Evolutionary conservation across 2,888 invertebrate genomes (phyloP).

Genomic region (Cenopis cana): DNA sequence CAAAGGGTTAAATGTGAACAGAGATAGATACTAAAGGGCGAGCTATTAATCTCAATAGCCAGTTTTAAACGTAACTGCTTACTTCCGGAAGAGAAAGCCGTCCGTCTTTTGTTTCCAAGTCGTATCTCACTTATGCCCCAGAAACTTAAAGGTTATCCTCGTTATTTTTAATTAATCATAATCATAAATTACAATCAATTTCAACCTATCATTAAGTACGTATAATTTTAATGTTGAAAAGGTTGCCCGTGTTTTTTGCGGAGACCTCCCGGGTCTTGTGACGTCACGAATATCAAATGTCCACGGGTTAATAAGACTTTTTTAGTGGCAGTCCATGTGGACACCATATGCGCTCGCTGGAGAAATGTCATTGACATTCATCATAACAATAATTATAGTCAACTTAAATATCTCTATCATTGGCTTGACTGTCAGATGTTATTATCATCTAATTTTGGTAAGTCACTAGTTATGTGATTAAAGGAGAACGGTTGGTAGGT

Average conservation of each 20-base stretch:
- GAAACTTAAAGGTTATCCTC: constrained; percentile 30
- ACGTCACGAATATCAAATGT: constrained; percentile 28
- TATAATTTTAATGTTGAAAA: constrained; percentile 23
- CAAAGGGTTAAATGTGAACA: too few species aligned
- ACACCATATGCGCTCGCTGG: constrained; percentile 28
- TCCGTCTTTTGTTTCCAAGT: constrained; percentile 1
- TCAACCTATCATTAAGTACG: constrained; percentile 9
- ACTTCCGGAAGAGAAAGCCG: constrained; percentile 6
- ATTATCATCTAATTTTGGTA: too few species aligned
- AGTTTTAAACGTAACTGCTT: neutral
- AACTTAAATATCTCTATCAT: constrained; percentile 5
- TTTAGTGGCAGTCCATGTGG: constrained; percentile 35
- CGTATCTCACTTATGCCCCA: constrained; percentile 5
- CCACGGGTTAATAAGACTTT: constrained; percentile 15
- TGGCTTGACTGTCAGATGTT: neutral
- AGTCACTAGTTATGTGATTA: too few species aligned
- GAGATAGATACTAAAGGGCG: neutral
- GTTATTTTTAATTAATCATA: constrained; percentile 16
- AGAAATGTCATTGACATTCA: constrained; percentile 36
- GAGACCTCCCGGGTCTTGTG: constrained; percentile 26
- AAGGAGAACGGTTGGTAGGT: neutral
- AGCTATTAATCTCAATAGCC: neutral
- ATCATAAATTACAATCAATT: constrained; percentile 27
- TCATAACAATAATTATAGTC: neutral
- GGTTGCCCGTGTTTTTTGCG: constrained; percentile 10